Evolutionary conservation across 1,140 invertebrate genomes (phyloP).

Genomic region (Protaetia brevitarsis): DNA sequence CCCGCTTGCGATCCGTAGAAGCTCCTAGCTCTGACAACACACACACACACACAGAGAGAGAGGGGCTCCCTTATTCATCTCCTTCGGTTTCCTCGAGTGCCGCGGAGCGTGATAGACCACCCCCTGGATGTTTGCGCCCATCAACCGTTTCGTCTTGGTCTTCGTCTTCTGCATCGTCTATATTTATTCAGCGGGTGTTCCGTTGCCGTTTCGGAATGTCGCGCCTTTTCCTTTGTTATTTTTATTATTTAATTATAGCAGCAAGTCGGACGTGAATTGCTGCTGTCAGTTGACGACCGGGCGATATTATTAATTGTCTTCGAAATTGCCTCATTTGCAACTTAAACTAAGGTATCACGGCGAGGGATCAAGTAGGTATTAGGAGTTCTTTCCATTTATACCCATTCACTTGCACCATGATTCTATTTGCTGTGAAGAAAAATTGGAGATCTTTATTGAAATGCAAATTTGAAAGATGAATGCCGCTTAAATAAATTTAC

Average conservation of each 20-base stretch:
- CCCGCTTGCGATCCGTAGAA: neutral
- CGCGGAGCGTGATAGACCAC: neutral
- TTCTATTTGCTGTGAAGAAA: no score
- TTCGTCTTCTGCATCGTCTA: neutral
- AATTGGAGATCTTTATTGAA: no score
- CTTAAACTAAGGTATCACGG: no score
- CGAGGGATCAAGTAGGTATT: no score
- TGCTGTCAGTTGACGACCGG: neutral
- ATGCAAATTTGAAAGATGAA: no score
- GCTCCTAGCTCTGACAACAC: neutral
- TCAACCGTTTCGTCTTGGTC: neutral
- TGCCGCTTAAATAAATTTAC: no score
- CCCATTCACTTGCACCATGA: no score
- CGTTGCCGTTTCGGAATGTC: neutral
- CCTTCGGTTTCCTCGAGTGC: neutral
- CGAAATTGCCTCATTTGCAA: conserved; percentile 11
- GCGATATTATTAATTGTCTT: conserved; percentile 11
- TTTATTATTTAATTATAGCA: conserved; percentile 14
- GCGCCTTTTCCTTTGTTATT: neutral
- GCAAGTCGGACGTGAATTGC: neutral
- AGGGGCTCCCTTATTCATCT: neutral
- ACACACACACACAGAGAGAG: neutral
- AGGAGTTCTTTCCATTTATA: no score
- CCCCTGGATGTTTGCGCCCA: neutral
- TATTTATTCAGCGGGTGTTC: neutral